Base-by-base conservation (phyloP, 2,113 vertebrate genomes). In the Carassius gibelio region DNA sequence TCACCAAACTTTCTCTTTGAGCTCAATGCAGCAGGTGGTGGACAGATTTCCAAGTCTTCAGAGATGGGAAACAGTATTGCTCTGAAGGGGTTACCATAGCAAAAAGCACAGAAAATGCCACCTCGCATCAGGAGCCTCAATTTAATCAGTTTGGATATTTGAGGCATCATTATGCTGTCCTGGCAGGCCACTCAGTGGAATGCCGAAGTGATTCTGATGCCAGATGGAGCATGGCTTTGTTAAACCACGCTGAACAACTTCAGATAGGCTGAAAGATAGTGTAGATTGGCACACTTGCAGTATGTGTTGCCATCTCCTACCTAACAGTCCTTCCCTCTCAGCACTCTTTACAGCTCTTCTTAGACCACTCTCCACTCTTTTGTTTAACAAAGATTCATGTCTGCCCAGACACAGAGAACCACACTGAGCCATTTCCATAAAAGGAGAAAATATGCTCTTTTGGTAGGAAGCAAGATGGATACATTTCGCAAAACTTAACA, bases 371-470 rank as follows among this genome's bases (percentile, higher is more conserved):
- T 82, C 59, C 48, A 84, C 87, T 82, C 84, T 86, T 90, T 84
- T 61, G 82, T 84, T 85, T 88, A 91, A 92, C 75, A 90, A 88
- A 87, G 88, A 92, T 90, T 91, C 84, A 84, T 81, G 89, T 80
- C 79, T 62, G 80, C 64, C 55, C 87, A 87, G 86, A 89, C 85
- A 36, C 42, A 88, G 90, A 87, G 85, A 66, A 48, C 84, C 91
- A 92, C 91, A 88, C 86, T 80, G 87, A 88, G 88, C 87, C 89
- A 92, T 91, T 89, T 85, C 96, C 96, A 95, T 96, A 96, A 96
- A 96, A 95, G 96, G 96, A 92, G 92, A 96, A 96, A 96, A 94
- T 93, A 94, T 95, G 95, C 93, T 92, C 71, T 59, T 83, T 74
- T 85, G 36, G 71, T 84, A 55, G 50, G 78, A 68, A 88, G 77